phyloP scores from a whole-genome alignment of 1,140 invertebrate genomes.

The Drosophila burlai region DNA sequence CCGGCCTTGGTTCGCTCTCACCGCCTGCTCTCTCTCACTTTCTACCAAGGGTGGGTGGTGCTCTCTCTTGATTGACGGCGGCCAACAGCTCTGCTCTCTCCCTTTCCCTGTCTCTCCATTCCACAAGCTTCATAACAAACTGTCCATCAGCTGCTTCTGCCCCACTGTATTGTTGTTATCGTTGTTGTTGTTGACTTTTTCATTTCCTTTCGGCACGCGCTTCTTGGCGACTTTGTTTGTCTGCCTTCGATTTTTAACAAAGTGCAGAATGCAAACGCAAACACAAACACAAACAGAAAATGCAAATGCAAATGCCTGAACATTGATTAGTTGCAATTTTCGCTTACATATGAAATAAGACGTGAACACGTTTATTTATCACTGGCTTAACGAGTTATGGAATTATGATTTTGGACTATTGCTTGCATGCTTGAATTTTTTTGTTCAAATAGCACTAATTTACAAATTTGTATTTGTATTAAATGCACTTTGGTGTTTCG shows the following conservation, averaged over 20 bases:
- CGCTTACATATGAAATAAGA: constrained; percentile 61
- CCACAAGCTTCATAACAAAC: constrained; percentile 49
- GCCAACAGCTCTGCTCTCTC: background rate
- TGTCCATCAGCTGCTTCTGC: constrained; percentile 45
- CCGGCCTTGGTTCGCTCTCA: constrained; percentile 40
- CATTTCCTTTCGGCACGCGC: constrained; percentile 57
- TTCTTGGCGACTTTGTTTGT: constrained; percentile 63
- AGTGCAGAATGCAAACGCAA: constrained; percentile 14
- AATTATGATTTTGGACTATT: constrained; percentile 29
- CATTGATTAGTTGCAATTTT: constrained; percentile 69
- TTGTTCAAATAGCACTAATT: constrained; percentile 29
- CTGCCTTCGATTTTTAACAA: constrained; percentile 79
- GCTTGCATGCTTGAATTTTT: constrained; percentile 31
- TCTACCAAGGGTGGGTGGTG: constrained; percentile 10
- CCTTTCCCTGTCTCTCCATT: background rate
- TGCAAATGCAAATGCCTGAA: constrained; percentile 24
- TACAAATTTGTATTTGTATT: constrained; percentile 30
- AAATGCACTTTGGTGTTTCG: constrained; percentile 78
- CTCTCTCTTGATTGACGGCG: constrained; percentile 6
- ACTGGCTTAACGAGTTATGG: constrained; percentile 12
- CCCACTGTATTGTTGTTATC: background rate
- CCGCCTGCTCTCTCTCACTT: constrained; percentile 13
- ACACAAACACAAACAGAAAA: constrained; percentile 36
- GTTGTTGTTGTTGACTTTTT: constrained; percentile 24
- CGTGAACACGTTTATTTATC: constrained; percentile 53